phyloP scores from a whole-genome alignment of 2,113 vertebrate species.

The Pleuronectes platessa region DNA sequence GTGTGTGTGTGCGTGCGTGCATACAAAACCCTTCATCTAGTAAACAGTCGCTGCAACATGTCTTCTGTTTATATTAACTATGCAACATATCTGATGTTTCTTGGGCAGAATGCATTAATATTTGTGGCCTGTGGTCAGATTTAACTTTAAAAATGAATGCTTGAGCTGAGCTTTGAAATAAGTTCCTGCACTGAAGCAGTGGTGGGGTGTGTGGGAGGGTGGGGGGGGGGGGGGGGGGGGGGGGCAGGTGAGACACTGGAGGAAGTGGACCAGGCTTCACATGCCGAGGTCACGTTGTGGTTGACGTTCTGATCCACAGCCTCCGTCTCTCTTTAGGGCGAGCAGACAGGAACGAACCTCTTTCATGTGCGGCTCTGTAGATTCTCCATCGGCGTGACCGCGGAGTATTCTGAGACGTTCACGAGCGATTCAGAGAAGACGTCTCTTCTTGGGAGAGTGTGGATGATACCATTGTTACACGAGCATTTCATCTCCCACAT shows the following conservation, averaged over 20 bases:
- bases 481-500: constrained; percentile 59
- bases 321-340: background rate
- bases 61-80: constrained; percentile 52
- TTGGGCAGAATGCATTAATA: constrained; percentile 57
- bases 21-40: background rate
- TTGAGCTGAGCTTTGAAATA: constrained; percentile 61
- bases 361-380: constrained; percentile 37
- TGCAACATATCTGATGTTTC: constrained; percentile 51
- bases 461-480: constrained; percentile 35
- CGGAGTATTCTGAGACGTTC: constrained; percentile 18
- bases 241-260: background rate
- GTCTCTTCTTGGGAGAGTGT: constrained; percentile 32
- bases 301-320: background rate
- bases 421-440: constrained; percentile 20
- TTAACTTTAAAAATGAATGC: constrained; percentile 62
- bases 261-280: constrained; percentile 13
- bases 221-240: background rate
- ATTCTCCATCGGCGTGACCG: constrained; percentile 24
- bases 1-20: too few species aligned
- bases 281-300: background rate
- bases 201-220: too few species aligned
- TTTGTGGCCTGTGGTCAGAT: constrained; percentile 55
- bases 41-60: background rate
- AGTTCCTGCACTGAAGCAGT: constrained; percentile 4
- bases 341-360: constrained; percentile 41